phyloP scores from a whole-genome alignment of 1,140 invertebrate species.

The Diprion similis region DNA sequence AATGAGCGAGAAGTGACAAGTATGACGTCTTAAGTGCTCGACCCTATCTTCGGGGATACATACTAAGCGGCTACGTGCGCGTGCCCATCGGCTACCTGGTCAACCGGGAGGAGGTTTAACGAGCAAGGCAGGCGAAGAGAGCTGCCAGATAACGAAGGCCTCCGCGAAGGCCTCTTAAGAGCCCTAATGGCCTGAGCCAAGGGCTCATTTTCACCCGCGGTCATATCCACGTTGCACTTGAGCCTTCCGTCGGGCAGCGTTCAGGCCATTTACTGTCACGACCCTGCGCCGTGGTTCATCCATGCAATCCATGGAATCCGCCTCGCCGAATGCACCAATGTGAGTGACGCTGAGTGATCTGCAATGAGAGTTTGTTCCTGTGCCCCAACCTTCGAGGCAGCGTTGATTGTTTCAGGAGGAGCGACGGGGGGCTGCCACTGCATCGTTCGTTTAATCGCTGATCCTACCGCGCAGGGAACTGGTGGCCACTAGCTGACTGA shows the following conservation, averaged over 20 bases:
- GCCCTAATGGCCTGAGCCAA: slow-evolving; percentile 6
- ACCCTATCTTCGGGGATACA: neutral
- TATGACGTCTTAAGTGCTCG: slow-evolving; percentile 6
- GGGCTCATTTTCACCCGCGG: neutral
- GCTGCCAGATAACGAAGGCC: neutral
- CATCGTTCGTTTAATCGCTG: too few relatives aligned
- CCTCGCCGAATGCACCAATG: neutral
- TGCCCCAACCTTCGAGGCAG: too few relatives aligned
- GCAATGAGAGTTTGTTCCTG: too few relatives aligned
- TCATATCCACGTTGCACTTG: neutral
- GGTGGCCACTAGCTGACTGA: neutral
- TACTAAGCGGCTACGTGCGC: neutral
- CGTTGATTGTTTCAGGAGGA: too few relatives aligned
- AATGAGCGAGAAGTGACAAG: neutral
- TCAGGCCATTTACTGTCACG: neutral
- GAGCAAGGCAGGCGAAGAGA: neutral
- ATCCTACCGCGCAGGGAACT: too few relatives aligned
- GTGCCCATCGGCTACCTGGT: slow-evolving; percentile 3
- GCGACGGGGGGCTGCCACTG: too few relatives aligned
- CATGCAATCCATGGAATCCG: too few relatives aligned
- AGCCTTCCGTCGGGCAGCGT: neutral
- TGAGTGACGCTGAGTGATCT: neutral
- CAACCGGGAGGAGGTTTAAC: neutral
- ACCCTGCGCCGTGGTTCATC: neutral
- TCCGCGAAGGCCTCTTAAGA: neutral